A percentile compares a stretch with the other conserved stretches of the same genome.
Evolutionary conservation across 2,888 invertebrate species (phyloP).

Genomic region (Eupeodes luniger): DNA sequence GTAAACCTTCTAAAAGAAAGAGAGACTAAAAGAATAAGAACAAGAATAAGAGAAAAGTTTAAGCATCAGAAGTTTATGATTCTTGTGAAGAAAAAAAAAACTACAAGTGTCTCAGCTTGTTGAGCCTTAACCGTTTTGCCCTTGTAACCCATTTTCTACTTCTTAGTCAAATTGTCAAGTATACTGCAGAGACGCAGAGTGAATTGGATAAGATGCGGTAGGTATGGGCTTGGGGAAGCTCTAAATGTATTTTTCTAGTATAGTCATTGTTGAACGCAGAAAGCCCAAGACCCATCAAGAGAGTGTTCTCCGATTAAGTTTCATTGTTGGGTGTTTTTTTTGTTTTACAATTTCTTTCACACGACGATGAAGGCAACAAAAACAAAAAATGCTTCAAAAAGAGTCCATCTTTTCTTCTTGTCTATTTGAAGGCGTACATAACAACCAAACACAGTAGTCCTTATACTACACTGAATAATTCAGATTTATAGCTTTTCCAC

Average conservation of each 20-base stretch:
- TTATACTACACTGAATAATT: constrained; percentile 25
- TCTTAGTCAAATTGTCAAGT: constrained; percentile 72
- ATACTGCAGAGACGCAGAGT: constrained; percentile 54
- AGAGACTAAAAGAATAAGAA: constrained; percentile 3
- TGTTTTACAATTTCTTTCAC: constrained; percentile 40
- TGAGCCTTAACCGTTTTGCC: constrained; percentile 70
- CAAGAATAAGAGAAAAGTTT: constrained; percentile 13
- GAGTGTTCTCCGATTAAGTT: constrained; percentile 64
- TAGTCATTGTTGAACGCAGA: neutral
- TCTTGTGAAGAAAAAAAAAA: constrained; percentile 49
- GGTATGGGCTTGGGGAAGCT: neutral
- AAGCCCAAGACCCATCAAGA: constrained; percentile 2
- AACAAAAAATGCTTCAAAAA: constrained; percentile 29
- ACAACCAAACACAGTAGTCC: constrained; percentile 22
- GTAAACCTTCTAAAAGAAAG: neutral
- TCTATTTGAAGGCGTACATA: constrained; percentile 41
- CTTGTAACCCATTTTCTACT: constrained; percentile 73
- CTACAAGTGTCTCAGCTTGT: constrained; percentile 64
- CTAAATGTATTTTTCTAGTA: neutral
- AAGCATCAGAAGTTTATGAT: constrained; percentile 58
- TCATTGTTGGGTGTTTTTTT: constrained; percentile 56
- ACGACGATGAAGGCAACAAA: constrained; percentile 37
- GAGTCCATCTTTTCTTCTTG: constrained; percentile 52
- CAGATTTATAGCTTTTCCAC: constrained; percentile 13
- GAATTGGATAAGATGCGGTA: constrained; percentile 53